phyloP scores from a whole-genome alignment of 1,140 invertebrate species.

The Periplaneta americana region DNA sequence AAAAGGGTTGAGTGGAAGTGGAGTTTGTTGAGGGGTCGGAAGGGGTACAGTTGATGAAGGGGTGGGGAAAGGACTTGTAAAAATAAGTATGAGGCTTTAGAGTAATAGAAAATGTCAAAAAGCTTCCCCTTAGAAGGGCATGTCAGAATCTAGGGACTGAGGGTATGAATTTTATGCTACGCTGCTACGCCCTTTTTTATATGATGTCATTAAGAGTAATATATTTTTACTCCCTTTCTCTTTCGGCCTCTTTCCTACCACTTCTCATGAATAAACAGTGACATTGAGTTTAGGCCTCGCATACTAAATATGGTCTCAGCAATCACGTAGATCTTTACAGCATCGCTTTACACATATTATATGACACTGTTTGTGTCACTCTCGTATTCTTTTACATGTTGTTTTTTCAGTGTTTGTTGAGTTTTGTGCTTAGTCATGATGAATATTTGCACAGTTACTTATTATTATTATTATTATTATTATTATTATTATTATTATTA shows the following conservation, averaged over 20 bases:
- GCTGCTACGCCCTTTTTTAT: background rate
- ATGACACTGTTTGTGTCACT: too few relatives aligned
- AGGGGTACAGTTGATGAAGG: background rate
- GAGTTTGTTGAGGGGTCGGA: background rate
- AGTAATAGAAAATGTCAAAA: background rate
- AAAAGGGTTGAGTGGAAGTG: background rate
- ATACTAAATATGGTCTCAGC: background rate
- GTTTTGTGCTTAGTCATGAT: too few relatives aligned
- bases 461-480: too few relatives aligned
- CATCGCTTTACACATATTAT: background rate
- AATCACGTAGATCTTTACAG: background rate
- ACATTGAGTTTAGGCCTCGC: background rate
- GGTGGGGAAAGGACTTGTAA: background rate
- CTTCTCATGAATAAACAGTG: background rate
- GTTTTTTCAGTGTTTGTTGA: too few relatives aligned
- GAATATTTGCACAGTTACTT: too few relatives aligned
- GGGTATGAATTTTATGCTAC: background rate
- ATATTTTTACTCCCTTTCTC: background rate
- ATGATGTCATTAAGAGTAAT: background rate
- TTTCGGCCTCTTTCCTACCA: background rate
- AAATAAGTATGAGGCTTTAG: background rate
- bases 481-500: too few relatives aligned
- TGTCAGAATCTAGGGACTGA: background rate
- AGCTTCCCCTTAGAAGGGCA: background rate
- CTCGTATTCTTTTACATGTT: too few relatives aligned